phyloP scores from a whole-genome alignment of 2,797 vertebrate genomes.

The Anas bahamensis region DNA sequence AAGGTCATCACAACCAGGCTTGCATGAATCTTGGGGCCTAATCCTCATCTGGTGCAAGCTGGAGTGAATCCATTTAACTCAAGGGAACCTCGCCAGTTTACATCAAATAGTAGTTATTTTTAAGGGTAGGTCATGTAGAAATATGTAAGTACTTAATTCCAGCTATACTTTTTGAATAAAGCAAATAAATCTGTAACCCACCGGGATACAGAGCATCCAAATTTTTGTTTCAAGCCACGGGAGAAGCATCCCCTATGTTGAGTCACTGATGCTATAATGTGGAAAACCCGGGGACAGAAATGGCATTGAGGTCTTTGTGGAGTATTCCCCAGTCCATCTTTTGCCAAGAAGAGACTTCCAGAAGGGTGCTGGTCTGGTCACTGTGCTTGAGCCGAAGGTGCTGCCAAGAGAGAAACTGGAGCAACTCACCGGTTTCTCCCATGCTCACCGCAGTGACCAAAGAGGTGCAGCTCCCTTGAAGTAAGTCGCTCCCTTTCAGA shows the following conservation, averaged over 20 bases:
- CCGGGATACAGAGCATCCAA: neutral
- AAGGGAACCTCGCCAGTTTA: neutral
- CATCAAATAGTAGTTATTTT: conserved; percentile 17
- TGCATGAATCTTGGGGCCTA: neutral
- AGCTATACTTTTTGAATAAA: conserved; percentile 10
- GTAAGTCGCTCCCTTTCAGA: neutral
- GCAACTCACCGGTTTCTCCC: neutral
- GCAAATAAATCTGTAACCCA: neutral
- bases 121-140: conserved; percentile 19
- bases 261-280: neutral
- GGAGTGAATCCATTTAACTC: neutral
- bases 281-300: neutral
- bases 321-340: neutral
- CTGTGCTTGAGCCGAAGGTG: neutral
- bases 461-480: neutral
- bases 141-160: neutral
- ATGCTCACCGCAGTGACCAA: neutral
- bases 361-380: neutral
- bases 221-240: neutral
- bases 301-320: neutral
- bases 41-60: neutral
- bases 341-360: neutral
- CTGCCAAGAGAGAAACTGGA: neutral
- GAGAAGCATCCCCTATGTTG: neutral
- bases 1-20: neutral